Base-by-base conservation (phyloP, 2,888 invertebrate species). In the Epirrhoe tristata region DNA sequence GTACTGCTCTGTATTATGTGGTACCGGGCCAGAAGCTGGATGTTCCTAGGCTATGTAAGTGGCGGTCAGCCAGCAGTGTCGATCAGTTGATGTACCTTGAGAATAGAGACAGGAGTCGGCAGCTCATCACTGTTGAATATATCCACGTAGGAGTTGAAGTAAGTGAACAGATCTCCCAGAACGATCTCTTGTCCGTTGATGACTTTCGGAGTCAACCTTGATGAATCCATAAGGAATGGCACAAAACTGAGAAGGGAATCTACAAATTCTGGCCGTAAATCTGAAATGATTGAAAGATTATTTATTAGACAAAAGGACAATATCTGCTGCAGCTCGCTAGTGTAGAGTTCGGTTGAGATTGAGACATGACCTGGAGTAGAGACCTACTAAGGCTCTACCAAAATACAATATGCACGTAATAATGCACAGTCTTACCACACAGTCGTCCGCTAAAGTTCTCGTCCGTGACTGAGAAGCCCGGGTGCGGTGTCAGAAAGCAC, bases 401-500 rank as follows among this genome's bases (percentile, higher is more conserved):
- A n/a, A n/a, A n/a, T n/a, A n/a, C n/a, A n/a, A n/a, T n/a, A n/a
- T n/a, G n/a, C n/a, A n/a, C n/a, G n/a, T n/a, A n/a, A n/a, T n/a
- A n/a, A n/a, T n/a, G n/a, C n/a, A n/a, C n/a, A n/a, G n/a, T n/a
- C 39, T 63, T 69, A 72, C 74, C 72, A 48, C 66, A 59, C 7
- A 70, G 24, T 1, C 66, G 68, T 6, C 74, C 74, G 8, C 43
- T 68, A 87, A 98, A 99, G 69, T 96, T 95, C 5, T 97, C 98
- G 94, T 97, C 97, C 17, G 97, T 97, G 56, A 98, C 98, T 39
- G 98, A 98, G 32, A 98, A 94, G 32, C 99, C 98, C 0, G 99
- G 99, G 94, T 99, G 98, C 10, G 99, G 99, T 97, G 99, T 96
- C 64, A 99, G 91, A 88, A 97, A 98, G 84, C 98, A 98, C 39